Percentiles rank a stretch among this genome's conserved stretches.
Evolutionary conservation across 1,140 invertebrate genomes (phyloP).

Genomic region (Sycophaga agraensis): DNA sequence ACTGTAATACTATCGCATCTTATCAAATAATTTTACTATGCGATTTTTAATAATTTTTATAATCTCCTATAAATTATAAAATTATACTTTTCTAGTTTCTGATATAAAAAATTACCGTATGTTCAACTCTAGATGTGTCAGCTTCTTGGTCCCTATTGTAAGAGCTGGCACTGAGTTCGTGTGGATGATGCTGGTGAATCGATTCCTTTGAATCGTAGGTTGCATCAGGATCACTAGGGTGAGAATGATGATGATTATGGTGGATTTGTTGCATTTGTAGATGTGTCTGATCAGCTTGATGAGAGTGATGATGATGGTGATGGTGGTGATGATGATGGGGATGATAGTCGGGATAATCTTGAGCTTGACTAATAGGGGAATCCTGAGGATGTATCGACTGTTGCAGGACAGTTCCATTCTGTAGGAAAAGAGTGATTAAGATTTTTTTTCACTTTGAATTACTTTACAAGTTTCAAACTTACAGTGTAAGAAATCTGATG

Average conservation of each 20-base stretch:
- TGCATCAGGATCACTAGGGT: not conserved
- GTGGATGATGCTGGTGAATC: slow-evolving; percentile 15
- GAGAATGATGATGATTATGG: slow-evolving; percentile 16
- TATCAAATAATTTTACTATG: not conserved
- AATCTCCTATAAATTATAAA: no score
- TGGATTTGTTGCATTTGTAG: slow-evolving; percentile 32
- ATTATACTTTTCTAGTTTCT: no score
- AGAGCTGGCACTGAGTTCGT: not conserved
- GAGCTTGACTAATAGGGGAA: slow-evolving; percentile 12
- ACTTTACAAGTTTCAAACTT: no score
- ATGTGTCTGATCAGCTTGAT: slow-evolving; percentile 27
- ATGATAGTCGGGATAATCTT: slow-evolving; percentile 37
- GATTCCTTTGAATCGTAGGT: slow-evolving; percentile 12
- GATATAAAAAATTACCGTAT: slow-evolving; percentile 9
- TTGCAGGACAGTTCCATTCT: slow-evolving; percentile 27
- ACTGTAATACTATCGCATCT: not conserved
- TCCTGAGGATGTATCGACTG: slow-evolving; percentile 31
- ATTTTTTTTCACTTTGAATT: no score
- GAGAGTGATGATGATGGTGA: slow-evolving; percentile 6
- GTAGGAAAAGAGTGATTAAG: no score
- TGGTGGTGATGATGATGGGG: slow-evolving; percentile 23
- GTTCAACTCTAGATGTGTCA: not conserved
- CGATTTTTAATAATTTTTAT: not conserved
- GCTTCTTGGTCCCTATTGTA: slow-evolving; percentile 14
- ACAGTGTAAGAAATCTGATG: slow-evolving; percentile 49